Conservation (phyloP, 1,140 invertebrate genomes). For the Heliconius melpomene region DNA sequence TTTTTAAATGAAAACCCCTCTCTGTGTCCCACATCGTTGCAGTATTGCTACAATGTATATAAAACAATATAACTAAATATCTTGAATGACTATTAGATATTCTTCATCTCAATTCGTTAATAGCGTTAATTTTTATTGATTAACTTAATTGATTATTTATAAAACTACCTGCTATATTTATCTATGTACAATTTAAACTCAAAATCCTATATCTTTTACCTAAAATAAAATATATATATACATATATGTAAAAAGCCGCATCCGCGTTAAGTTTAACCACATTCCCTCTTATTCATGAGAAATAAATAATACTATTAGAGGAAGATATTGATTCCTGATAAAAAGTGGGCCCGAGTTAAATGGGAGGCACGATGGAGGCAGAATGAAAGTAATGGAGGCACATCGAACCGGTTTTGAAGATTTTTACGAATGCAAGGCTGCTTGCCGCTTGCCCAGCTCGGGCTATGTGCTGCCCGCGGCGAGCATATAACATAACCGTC, state of each 20-base stretch:
- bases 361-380: slow-evolving; percentile 77
- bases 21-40: slow-evolving; percentile 36
- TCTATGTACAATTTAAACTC: background rate
- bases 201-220: slow-evolving; percentile 49
- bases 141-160: no score
- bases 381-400: slow-evolving; percentile 80
- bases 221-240: slow-evolving; percentile 41
- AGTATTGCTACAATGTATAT: background rate
- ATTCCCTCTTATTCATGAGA: slow-evolving; percentile 79
- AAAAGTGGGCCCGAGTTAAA: slow-evolving; percentile 80
- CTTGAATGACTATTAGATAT: slow-evolving; percentile 32
- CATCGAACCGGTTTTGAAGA: slow-evolving; percentile 78
- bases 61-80: background rate
- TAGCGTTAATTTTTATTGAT: background rate
- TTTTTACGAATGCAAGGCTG: slow-evolving; percentile 81
- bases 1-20: slow-evolving; percentile 51
- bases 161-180: no score
- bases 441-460: slow-evolving; percentile 50
- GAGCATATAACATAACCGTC: slow-evolving; percentile 71
- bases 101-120: background rate
- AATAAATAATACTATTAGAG: slow-evolving; percentile 81
- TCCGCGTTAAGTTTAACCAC: slow-evolving; percentile 76
- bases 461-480: slow-evolving; percentile 71
- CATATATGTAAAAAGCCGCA: slow-evolving; percentile 63
- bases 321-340: slow-evolving; percentile 80